Conservation (phyloP, 2,888 invertebrate genomes). For the Drosophila borborema region DNA sequence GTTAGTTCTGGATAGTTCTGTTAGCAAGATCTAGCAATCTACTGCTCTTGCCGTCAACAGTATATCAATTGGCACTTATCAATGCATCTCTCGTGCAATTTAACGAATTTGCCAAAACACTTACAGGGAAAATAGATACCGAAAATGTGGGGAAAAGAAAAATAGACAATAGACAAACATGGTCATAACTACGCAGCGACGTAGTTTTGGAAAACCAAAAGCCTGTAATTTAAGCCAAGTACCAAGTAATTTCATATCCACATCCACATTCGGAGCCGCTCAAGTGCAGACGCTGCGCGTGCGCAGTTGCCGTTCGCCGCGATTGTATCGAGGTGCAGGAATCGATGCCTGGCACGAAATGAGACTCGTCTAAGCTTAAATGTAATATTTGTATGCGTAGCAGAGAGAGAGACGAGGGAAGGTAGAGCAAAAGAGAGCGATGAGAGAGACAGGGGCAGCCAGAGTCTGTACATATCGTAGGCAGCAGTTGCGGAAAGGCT, state of each 20-base stretch:
- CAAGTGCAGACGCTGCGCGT: slow-evolving; percentile 65
- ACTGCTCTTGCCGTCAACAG: slow-evolving; percentile 23
- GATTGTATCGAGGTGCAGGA: slow-evolving; percentile 64
- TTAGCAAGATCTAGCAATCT: neutral
- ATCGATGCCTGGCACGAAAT: slow-evolving; percentile 75
- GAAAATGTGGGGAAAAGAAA: neutral
- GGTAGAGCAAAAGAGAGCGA: neutral
- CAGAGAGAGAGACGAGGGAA: slow-evolving; percentile 30
- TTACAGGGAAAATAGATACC: slow-evolving; percentile 32
- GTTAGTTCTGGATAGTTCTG: no score
- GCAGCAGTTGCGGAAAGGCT: slow-evolving; percentile 78
- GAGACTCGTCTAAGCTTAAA: slow-evolving; percentile 54
- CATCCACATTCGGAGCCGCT: slow-evolving; percentile 22
- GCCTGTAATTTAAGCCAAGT: slow-evolving; percentile 58
- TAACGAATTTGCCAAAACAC: slow-evolving; percentile 74
- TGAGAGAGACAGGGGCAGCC: no score
- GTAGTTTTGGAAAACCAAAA: slow-evolving; percentile 22
- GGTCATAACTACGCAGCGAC: slow-evolving; percentile 45
- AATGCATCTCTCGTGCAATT: slow-evolving; percentile 68
- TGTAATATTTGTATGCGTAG: slow-evolving; percentile 79
- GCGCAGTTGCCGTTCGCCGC: slow-evolving; percentile 70
- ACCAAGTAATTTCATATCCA: slow-evolving; percentile 35
- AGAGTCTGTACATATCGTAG: slow-evolving; percentile 21
- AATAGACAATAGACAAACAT: slow-evolving; percentile 48
- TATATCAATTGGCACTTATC: slow-evolving; percentile 57